Conservation (phyloP, 2,888 invertebrate species). For the Microdon myrmicae region DNA sequence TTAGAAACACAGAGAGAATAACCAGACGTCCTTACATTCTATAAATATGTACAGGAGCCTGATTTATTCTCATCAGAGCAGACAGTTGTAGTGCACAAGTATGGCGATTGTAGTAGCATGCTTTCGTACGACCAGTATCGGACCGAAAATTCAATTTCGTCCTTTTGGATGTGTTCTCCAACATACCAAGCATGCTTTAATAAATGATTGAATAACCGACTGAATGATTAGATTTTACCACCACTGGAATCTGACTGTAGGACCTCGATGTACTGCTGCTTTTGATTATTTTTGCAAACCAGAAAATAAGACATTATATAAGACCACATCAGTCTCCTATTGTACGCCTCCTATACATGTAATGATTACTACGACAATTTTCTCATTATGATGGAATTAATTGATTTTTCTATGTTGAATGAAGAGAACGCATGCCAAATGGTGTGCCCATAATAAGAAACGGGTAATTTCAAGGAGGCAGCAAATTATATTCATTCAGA, state of each 20-base stretch:
- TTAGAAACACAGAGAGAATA: constrained; percentile 33
- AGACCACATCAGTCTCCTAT: too few species aligned
- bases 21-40: constrained; percentile 9
- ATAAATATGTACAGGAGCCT: constrained; percentile 12
- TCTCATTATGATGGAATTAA: constrained; percentile 34
- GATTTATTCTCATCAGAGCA: constrained; percentile 26
- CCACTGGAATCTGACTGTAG: too few species aligned
- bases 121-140: constrained; percentile 40
- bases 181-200: constrained; percentile 27
- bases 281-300: too few species aligned
- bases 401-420: too few species aligned
- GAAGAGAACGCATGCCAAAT: too few species aligned
- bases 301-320: background rate
- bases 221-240: constrained; percentile 43
- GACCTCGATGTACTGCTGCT: too few species aligned
- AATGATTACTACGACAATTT: constrained; percentile 43
- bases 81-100: constrained; percentile 13
- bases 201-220: constrained; percentile 31
- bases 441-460: background rate
- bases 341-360: constrained; percentile 33
- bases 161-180: constrained; percentile 1
- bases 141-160: constrained; percentile 35
- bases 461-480: constrained; percentile 12
- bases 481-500: constrained; percentile 41
- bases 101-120: background rate